Evolutionary conservation across 2,797 vertebrate species (phyloP).

Genomic region (Tadarida brasiliensis): DNA sequence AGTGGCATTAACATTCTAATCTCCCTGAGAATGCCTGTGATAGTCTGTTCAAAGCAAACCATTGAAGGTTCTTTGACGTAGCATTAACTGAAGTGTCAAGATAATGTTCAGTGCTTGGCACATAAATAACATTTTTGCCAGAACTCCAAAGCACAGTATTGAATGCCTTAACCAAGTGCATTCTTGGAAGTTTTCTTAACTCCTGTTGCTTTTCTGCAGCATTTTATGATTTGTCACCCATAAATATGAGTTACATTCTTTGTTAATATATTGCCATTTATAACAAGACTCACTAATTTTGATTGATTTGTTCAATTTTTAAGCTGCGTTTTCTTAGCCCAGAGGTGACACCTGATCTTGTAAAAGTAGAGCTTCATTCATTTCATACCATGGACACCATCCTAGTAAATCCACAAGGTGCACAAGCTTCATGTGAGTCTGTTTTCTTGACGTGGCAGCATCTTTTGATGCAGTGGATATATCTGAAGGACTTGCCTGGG

Average conservation of each 20-base stretch:
- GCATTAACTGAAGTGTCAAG: conserved; percentile 48
- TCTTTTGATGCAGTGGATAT: conserved; percentile 23
- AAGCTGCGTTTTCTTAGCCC: conserved; percentile 65
- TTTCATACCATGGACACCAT: conserved; percentile 9
- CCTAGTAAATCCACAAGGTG: conserved; percentile 31
- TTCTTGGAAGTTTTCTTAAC: conserved; percentile 61
- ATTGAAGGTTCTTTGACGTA: conserved; percentile 46
- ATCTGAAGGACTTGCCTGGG: not conserved
- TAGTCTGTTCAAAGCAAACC: conserved; percentile 47
- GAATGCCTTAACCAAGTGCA: conserved; percentile 55
- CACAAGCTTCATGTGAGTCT: not conserved
- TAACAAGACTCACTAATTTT: conserved; percentile 63
- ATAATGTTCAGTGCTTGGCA: conserved; percentile 63
- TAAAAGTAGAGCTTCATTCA: conserved; percentile 3
- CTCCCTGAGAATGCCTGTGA: conserved; percentile 64
- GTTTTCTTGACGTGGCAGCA: not conserved
- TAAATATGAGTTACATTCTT: conserved; percentile 53
- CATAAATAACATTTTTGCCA: conserved; percentile 45
- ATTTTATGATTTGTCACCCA: conserved; percentile 55
- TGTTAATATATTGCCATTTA: conserved; percentile 26
- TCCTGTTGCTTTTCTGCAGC: conserved; percentile 61
- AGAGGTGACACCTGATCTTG: conserved; percentile 15
- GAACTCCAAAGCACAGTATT: conserved; percentile 25
- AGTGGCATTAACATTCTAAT: conserved; percentile 60
- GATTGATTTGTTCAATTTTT: not conserved